Conservation (phyloP, 2,113 vertebrate genomes). For the Hepsetus odoe region DNA sequence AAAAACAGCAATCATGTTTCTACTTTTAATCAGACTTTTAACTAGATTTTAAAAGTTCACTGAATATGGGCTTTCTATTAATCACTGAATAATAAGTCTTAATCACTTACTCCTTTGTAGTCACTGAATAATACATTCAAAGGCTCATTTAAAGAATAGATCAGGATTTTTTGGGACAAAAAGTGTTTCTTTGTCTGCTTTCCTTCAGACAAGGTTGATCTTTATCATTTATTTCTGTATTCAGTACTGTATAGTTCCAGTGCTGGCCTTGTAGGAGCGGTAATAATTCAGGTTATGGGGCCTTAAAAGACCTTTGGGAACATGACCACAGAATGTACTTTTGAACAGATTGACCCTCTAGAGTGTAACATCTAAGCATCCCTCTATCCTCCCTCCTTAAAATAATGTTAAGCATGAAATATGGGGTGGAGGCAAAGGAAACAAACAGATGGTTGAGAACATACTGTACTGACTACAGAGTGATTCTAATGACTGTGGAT, state of each 20-base stretch:
- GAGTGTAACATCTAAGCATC: background rate
- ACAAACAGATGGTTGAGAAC: constrained; percentile 30
- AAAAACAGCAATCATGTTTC: too few relatives aligned
- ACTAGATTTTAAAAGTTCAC: too few relatives aligned
- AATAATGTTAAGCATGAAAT: background rate
- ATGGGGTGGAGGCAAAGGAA: too few relatives aligned
- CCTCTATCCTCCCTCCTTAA: background rate
- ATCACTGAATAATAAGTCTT: background rate
- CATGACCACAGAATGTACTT: constrained; percentile 25
- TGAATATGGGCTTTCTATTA: too few relatives aligned
- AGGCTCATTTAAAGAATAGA: background rate
- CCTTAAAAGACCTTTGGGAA: background rate
- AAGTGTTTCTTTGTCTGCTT: background rate
- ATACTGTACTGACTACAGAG: constrained; percentile 12
- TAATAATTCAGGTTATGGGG: constrained; percentile 31
- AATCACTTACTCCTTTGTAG: background rate
- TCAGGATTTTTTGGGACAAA: constrained; percentile 10
- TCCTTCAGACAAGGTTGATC: background rate
- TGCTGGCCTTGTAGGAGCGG: constrained; percentile 11
- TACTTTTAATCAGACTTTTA: too few relatives aligned
- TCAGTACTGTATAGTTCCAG: constrained; percentile 16
- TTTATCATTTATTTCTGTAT: constrained; percentile 6
- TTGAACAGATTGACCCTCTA: constrained; percentile 32
- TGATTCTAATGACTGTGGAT: constrained; percentile 22
- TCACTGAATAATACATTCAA: background rate